These are phyloP conservation scores for Hylomyscus alleni DNA, from an alignment of 2,797 vertebrate genomes.

Conservation along the genomic window DNA sequence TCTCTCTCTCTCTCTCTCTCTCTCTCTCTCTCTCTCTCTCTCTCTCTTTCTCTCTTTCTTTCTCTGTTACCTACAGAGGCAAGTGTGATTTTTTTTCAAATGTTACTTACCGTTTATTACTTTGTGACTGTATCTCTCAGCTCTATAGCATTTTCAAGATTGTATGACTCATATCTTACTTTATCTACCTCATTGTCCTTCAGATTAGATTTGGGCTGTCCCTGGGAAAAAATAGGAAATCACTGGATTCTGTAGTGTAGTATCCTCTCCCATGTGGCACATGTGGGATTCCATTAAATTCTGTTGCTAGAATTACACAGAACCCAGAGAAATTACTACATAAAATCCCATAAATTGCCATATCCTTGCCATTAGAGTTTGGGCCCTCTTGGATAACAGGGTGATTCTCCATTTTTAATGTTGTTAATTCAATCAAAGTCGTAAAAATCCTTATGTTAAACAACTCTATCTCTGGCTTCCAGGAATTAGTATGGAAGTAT, in stretches of 20 bases:
- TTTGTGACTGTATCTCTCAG: not conserved
- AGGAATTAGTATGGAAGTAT: no score
- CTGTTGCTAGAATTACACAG: no score
- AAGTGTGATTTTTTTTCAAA: no score
- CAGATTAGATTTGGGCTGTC: not conserved
- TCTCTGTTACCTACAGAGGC: no score
- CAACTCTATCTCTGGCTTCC: not conserved
- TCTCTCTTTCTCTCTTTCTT: no score
- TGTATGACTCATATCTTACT: not conserved
- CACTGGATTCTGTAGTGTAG: not conserved
- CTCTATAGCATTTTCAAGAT: fast-evolving
- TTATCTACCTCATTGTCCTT: not conserved
- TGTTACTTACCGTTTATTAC: not conserved
- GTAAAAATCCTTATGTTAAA: not conserved
- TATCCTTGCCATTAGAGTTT: not conserved
- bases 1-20: no score
- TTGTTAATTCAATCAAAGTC: not conserved
- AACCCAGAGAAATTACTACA: no score
- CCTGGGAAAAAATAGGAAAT: not conserved
- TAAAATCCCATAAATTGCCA: no score
- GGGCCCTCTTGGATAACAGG: not conserved
- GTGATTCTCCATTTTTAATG: not conserved
- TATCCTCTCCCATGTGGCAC: fast-evolving
- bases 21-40: no score
- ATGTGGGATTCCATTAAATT: not conserved